These are phyloP conservation scores for Teleogryllus occipitalis DNA, from an alignment of 1,140 invertebrate genomes.

Conservation along the genomic window DNA sequence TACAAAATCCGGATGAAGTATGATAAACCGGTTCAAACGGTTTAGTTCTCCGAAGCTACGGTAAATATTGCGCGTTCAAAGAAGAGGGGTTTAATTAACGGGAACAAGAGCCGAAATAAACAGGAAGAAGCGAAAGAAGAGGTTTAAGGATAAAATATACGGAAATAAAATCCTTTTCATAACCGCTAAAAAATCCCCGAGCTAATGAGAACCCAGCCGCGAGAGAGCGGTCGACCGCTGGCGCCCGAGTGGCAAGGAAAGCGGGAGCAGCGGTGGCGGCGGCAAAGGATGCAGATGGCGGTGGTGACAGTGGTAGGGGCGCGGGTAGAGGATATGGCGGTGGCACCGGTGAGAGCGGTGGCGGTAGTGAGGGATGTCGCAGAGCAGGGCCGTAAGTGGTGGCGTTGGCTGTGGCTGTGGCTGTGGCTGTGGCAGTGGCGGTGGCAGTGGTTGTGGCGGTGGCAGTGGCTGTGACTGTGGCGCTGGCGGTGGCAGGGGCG, in stretches of 20 bases:
- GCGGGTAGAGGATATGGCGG: background rate
- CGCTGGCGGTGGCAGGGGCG: too few relatives aligned
- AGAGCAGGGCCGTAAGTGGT: too few relatives aligned
- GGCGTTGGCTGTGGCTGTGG: too few relatives aligned
- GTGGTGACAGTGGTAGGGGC: background rate
- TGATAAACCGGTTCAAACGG: background rate
- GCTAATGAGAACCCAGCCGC: background rate
- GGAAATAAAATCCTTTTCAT: slow-evolving; percentile 5
- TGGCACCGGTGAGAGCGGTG: background rate
- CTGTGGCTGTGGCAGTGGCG: too few relatives aligned
- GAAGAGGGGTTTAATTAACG: background rate
- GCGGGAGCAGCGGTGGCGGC: too few relatives aligned
- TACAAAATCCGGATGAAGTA: background rate
- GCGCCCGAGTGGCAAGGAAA: background rate
- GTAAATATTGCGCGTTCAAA: background rate
- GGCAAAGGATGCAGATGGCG: background rate
- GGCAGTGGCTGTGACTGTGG: too few relatives aligned
- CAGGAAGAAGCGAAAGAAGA: background rate
- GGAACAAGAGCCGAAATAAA: background rate
- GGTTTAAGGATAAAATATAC: background rate
- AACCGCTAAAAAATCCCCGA: background rate
- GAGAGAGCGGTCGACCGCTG: background rate
- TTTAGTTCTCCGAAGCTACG: background rate
- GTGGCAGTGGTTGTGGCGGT: too few relatives aligned
- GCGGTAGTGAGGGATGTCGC: background rate